Evolutionary conservation across 2,888 invertebrate species (phyloP), one percentile per base, ranked within the genome.

Genomic region (Penaeus monodon): DNA sequence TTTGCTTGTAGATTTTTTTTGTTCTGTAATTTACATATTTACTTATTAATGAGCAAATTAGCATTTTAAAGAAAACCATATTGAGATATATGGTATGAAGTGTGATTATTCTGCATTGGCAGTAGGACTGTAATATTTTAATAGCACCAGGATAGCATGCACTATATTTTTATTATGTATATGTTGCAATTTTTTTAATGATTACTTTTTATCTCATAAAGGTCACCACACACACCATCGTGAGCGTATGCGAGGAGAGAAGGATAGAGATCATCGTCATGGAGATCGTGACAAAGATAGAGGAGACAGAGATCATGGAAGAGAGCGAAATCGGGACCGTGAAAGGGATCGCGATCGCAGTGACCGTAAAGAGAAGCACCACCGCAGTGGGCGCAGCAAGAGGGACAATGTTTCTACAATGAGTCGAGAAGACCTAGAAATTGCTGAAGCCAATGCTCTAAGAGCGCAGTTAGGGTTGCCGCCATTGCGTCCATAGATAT

Each of bases 401-500:
- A 68, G 81, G 17, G 83, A 85, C 22, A 74, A 82, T 20, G 76
- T 73, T 17, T 57, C 64, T 44, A 68, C 78, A 12, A 87, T 84
- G 81, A 88, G 83, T 20, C 82, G 85, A 49, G 87, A 85, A 24
- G 87, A 90, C 27, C 22, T 88, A 76, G 90, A 90, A 79, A 89
- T 94, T 81, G 92, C 92, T 38, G 93, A 93, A 91, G 92, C 93
- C 6, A 94, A 94, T 91, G 93, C 92, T 85, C 91, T 93, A 27
- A 90, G 94, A 88, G 93, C 93, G 10, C 93, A 92, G 90, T 91
- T 94, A 33, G 94, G 94, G 14, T 89, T 94, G 89, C 92, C 93
- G n/a, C 94, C 94, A n/a, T 91, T 94, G 91, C 82, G 88, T 27
- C 85, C 77, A 64, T 83, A 79, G 82, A 77, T 20, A 57, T 57